These are phyloP conservation scores for Tachystola acroxantha DNA, from an alignment of 2,888 invertebrate genomes.

Conservation along the genomic window DNA sequence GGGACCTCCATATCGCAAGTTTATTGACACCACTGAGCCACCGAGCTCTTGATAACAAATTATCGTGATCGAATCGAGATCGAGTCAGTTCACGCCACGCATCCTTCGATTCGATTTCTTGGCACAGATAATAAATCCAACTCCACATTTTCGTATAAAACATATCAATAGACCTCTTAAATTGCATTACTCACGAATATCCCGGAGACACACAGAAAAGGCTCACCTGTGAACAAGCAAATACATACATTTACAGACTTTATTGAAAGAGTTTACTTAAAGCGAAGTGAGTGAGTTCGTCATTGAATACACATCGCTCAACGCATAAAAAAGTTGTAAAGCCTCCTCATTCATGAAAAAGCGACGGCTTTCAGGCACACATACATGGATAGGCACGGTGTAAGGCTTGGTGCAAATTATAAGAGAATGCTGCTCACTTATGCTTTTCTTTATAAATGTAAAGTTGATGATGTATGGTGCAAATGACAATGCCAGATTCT, in stretches of 20 bases:
- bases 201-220: conserved; percentile 8
- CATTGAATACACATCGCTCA: conserved; percentile 31
- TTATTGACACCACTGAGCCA: no score
- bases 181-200: conserved; percentile 20
- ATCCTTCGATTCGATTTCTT: no score
- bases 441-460: no score
- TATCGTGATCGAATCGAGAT: no score
- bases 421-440: conserved; percentile 13
- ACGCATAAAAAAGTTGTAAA: conserved; percentile 39
- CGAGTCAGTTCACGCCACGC: no score
- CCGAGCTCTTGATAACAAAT: no score
- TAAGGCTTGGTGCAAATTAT: conserved; percentile 20
- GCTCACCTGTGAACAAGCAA: conserved; percentile 32
- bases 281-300: conserved; percentile 13
- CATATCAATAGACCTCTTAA: no score
- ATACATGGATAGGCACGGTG: conserved; percentile 21
- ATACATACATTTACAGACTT: conserved; percentile 29
- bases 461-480: no score
- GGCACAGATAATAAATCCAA: no score
- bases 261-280: conserved; percentile 8
- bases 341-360: conserved; percentile 41
- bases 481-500: no score
- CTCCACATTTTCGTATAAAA: no score
- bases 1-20: no score
- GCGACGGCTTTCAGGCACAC: conserved; percentile 40